Base-by-base conservation (phyloP, 1,140 invertebrate species). In the Rhagoletis pomonella region DNA sequence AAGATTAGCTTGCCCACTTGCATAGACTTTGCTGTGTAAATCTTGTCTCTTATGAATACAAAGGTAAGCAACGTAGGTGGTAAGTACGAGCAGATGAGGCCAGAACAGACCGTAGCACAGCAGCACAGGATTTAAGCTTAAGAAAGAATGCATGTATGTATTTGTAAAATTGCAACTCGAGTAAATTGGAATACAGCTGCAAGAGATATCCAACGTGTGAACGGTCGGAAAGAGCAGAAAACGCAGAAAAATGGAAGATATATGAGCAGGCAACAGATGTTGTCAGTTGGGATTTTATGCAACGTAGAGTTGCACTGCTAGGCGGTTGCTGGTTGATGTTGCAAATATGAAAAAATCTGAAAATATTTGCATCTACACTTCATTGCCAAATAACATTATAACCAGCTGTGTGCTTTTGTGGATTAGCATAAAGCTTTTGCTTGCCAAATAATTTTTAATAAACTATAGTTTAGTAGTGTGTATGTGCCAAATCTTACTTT, bases 201-300 rank as follows among this genome's bases (percentile, higher is more conserved):
- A 58, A n/a, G 47, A 10, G 73, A 5, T 81, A 47, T 12, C 14
- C 12, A 14, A 62, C 29, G 39, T 44, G 14, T 44, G 12, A 14
- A 14, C 17, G 39, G 67, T 10, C 4, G 67, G 12, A 3, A 14
- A 62, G 19, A 10, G 17, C 17, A 42, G 17, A 29, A 3, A n/a
- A n/a, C 3, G 17, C 17, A 42, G 17, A 29, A 3, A n/a, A n/a
- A 6, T 7, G n/a, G n/a, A 55, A 50, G 73, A 81, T 81, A 55
- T 55, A 81, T 81, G 47, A 29, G 47, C 73, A 17, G 14, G 73
- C 73, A 81, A 81, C 73, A 81, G 73, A 14, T 81, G 73, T 81
- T 81, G 73, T 81, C 73, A 81, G 73, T 81, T 81, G 73, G 73
- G 73, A 81, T 81, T 81, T 81, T 17, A 5, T 29, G 47, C 73